Evolutionary conservation across 1,140 invertebrate genomes (phyloP), one percentile per base, ranked within the genome.

Genomic region (Pseudachorutes palmiensis): DNA sequence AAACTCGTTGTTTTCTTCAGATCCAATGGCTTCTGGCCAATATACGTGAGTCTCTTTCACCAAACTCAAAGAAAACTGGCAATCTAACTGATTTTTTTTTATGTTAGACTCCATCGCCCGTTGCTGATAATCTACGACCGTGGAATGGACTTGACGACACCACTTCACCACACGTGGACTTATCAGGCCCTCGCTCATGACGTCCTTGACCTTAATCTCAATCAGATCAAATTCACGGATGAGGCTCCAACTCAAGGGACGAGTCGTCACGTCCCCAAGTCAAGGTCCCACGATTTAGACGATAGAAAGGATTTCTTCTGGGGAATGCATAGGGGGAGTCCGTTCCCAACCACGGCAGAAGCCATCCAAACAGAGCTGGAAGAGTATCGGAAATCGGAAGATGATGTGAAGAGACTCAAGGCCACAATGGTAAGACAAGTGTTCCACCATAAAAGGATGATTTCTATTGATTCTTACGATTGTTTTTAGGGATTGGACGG

Each of bases 81-180:
- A n/a, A n/a, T 1, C 32, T 9, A 29, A 64, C n/a, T n/a, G 30
- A 14, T 55, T 49, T 64, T 60, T 61, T 58, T 66, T 31, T 70
- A 83, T 65, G 86, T 84, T 74, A 95, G 91, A 79, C 96, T 97
- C 79, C 93, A 96, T 74, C 82, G 95, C 64, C 95, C 95, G 2
- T 80, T 98, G 64, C 79, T 99, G 14, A 89, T 99, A 62, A 81
- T 99, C 68, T 81, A 98, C 55, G 97, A 99, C 79, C 82, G 97
- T 67, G 95, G 92, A 80, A 84, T 98, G 66, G 97, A 99, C 80
- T 88, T 99, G 83, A 92, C 95, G 0, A 98, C 96, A 22, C 94
- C 94, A 41, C 80, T 99, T 67, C 94, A 98, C 85, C 97, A 99
- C 79, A 97, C 97, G 2, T 99, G 97, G 97, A 99, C 95, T 0